Percentiles rank a stretch among this genome's conserved stretches.
phyloP scores from a whole-genome alignment of 2,888 invertebrate genomes.

The Platerodrilus igneus region DNA sequence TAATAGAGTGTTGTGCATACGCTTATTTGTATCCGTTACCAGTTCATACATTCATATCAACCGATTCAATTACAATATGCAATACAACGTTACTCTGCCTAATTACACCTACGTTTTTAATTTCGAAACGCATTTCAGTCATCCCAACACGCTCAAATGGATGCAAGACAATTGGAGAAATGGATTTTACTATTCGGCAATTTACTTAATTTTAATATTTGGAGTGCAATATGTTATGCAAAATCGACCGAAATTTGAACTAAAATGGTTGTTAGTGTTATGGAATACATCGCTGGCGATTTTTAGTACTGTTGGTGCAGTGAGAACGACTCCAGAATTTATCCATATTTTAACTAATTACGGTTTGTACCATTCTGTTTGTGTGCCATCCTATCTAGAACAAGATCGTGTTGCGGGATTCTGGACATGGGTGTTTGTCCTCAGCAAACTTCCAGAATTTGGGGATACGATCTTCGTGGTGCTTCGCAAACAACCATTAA shows the following conservation, averaged over 20 bases:
- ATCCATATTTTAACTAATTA: slow-evolving; percentile 81
- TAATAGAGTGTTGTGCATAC: no score
- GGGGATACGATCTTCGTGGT: slow-evolving; percentile 95
- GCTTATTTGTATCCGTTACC: no score
- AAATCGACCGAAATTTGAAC: slow-evolving; percentile 81
- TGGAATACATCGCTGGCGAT: slow-evolving; percentile 92
- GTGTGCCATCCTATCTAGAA: slow-evolving; percentile 91
- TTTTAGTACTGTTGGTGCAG: slow-evolving; percentile 92
- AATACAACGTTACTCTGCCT: slow-evolving; percentile 67
- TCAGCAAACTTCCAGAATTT: slow-evolving; percentile 93
- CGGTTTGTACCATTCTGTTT: slow-evolving; percentile 93
- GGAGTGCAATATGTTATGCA: slow-evolving; percentile 93
- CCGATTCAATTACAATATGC: no score
- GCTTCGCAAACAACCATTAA: slow-evolving; percentile 86
- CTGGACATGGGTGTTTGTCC: slow-evolving; percentile 96
- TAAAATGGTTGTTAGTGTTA: slow-evolving; percentile 77
- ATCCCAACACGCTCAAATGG: slow-evolving; percentile 84
- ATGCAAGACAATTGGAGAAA: slow-evolving; percentile 96
- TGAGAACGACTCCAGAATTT: slow-evolving; percentile 90
- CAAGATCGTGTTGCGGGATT: slow-evolving; percentile 91
- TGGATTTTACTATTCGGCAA: slow-evolving; percentile 78
- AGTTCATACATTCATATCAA: no score
- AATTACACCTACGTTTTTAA: slow-evolving; percentile 94
- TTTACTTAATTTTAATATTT: slow-evolving; percentile 92
- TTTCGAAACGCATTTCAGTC: slow-evolving; percentile 92